A percentile compares a stretch with the other conserved stretches of the same genome.
phyloP scores from a whole-genome alignment of 2,797 vertebrate species.

The Tinamus major region DNA sequence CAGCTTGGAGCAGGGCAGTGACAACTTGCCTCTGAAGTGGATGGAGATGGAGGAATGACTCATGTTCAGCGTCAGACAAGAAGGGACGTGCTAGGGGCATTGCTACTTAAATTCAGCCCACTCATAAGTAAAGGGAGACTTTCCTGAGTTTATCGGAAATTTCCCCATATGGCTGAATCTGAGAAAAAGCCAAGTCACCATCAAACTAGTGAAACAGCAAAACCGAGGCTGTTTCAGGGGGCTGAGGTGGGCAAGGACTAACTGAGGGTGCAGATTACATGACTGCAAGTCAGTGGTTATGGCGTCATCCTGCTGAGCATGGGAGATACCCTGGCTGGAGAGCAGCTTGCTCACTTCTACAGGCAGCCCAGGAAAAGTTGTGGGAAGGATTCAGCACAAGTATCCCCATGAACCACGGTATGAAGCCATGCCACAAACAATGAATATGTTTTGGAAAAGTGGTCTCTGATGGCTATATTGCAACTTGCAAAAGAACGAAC shows the following conservation, averaged over 20 bases:
- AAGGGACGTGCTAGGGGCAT: neutral
- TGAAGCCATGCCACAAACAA: fast-evolving
- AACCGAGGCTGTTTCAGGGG: neutral
- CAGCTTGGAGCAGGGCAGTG: neutral
- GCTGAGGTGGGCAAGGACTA: neutral
- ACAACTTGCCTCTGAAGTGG: neutral
- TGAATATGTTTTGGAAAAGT: fast-evolving
- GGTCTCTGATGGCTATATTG: neutral
- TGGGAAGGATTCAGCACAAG: neutral
- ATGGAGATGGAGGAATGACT: neutral
- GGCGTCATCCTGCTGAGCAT: fast-evolving
- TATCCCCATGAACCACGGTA: neutral
- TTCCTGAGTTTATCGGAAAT: neutral
- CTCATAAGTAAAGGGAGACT: neutral
- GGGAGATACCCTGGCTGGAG: neutral
- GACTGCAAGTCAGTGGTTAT: neutral
- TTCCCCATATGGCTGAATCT: neutral
- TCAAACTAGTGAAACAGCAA: neutral
- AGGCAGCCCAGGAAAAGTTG: neutral
- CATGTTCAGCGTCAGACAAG: fast-evolving
- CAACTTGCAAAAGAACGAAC: too few species aligned
- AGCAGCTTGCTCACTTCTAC: neutral
- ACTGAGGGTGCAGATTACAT: fast-evolving
- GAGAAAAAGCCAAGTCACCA: neutral
- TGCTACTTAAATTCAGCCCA: neutral